Conservation (phyloP, 2,113 vertebrate genomes). For the Gymnobelideus leadbeateri region DNA sequence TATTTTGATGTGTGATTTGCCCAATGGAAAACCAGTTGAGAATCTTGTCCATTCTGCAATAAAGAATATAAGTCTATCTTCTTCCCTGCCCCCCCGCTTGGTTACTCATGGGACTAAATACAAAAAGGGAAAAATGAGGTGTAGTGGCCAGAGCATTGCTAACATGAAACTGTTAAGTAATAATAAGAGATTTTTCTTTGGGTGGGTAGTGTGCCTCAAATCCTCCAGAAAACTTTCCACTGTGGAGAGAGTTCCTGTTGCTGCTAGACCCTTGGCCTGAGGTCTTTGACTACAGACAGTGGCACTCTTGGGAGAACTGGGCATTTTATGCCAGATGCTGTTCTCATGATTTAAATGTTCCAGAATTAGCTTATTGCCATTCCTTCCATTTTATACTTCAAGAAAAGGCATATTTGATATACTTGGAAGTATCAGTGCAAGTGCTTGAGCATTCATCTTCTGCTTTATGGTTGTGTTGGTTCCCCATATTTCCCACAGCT, state of each 20-base stretch:
- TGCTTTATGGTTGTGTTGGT: background rate
- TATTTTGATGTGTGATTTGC: constrained; percentile 80
- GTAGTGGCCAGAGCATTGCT: background rate
- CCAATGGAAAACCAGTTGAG: background rate
- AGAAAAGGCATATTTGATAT: background rate
- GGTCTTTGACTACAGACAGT: background rate
- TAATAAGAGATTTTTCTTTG: background rate
- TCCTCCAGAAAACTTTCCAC: background rate
- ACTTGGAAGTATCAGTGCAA: too few relatives aligned
- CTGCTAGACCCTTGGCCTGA: background rate
- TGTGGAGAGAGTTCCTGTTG: background rate
- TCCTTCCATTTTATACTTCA: background rate
- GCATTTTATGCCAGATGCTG: background rate
- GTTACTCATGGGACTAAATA: constrained; percentile 17
- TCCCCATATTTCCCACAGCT: too few relatives aligned
- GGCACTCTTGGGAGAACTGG: background rate
- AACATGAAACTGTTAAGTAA: background rate
- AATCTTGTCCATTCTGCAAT: background rate
- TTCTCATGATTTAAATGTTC: background rate
- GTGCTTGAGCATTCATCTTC: background rate
- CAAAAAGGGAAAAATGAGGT: background rate
- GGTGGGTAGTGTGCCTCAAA: background rate
- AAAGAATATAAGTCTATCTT: background rate
- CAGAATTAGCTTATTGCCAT: background rate
- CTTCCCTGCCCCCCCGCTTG: too few relatives aligned